Percentiles rank a stretch among this genome's conserved stretches.
Evolutionary conservation across 2,113 vertebrate species (phyloP).

Genomic region (Pelmatolapia mariae): DNA sequence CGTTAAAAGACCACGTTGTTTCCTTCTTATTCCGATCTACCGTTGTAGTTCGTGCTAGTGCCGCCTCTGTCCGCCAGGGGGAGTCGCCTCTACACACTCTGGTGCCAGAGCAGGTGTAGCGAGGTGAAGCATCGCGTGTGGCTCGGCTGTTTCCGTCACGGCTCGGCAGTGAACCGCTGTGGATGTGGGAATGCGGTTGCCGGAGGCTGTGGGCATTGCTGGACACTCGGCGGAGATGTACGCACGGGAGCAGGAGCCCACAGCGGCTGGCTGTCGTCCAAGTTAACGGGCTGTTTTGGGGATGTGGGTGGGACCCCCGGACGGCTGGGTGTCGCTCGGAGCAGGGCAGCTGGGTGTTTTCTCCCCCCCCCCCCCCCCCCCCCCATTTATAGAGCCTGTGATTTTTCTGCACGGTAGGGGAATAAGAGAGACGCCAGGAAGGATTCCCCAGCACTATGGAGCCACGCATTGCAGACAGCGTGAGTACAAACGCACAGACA

Average conservation of each 20-base stretch:
- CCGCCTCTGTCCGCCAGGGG: slow-evolving; percentile 24
- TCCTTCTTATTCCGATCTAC: background rate
- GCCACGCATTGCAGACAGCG: slow-evolving; percentile 64
- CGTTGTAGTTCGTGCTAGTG: background rate
- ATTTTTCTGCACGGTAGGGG: slow-evolving; percentile 4
- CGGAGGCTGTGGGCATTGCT: slow-evolving; percentile 53
- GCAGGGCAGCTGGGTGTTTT: background rate
- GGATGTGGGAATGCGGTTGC: slow-evolving; percentile 66
- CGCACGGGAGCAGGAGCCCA: background rate
- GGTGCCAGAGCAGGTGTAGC: slow-evolving; percentile 45
- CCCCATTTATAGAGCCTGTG: background rate
- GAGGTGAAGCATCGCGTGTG: slow-evolving; percentile 17
- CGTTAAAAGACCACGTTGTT: background rate
- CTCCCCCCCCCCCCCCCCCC: background rate
- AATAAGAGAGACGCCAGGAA: slow-evolving; percentile 18
- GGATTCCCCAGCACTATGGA: slow-evolving; percentile 61
- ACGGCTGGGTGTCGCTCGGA: background rate
- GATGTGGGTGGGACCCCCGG: slow-evolving; percentile 9
- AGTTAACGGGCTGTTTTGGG: slow-evolving; percentile 27
- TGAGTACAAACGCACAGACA: slow-evolving; percentile 57
- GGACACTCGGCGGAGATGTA: slow-evolving; percentile 52
- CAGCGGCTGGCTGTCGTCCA: slow-evolving; percentile 16
- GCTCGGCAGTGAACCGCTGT: slow-evolving; percentile 39
- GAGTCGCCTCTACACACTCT: background rate
- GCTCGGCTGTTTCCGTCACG: slow-evolving; percentile 54